These are phyloP conservation scores for Neocrepidodera transversa DNA, from an alignment of 2,888 invertebrate genomes.

Conservation along the genomic window DNA sequence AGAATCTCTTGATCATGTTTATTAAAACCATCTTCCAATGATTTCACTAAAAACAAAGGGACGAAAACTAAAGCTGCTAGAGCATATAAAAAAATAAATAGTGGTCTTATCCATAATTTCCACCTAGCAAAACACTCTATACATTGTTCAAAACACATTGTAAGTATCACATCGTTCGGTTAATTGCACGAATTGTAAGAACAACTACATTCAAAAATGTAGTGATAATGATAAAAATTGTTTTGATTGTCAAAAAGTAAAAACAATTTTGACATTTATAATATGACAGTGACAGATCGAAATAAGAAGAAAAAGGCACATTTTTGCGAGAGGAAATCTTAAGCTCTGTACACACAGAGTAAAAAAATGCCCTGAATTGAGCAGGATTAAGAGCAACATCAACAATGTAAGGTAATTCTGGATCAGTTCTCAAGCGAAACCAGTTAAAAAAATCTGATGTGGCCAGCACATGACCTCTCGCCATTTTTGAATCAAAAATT, in stretches of 20 bases:
- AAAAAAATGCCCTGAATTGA: too few species aligned
- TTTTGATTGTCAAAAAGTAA: not conserved
- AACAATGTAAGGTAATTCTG: too few species aligned
- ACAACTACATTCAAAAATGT: not conserved
- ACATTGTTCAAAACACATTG: conserved; percentile 53
- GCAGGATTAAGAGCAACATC: too few species aligned
- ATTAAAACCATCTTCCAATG: conserved; percentile 79
- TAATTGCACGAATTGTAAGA: not conserved
- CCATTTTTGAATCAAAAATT: too few species aligned
- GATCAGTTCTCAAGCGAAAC: too few species aligned
- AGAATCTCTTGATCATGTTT: conserved; percentile 82
- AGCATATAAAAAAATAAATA: conserved; percentile 80
- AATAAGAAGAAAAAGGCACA: too few species aligned
- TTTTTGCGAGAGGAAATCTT: too few species aligned
- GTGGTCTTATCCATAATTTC: conserved; percentile 90
- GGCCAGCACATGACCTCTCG: too few species aligned
- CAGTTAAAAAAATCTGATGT: too few species aligned
- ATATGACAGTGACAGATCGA: too few species aligned
- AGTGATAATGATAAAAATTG: not conserved
- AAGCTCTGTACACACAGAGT: too few species aligned
- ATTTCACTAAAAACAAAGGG: conserved; percentile 82
- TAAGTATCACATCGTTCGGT: conserved; percentile 23
- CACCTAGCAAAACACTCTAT: conserved; percentile 64
- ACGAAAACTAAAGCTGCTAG: conserved; percentile 83
- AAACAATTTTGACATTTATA: not conserved